Base-by-base conservation (phyloP, 2,888 invertebrate genomes). In the Adelphocoris suturalis region DNA sequence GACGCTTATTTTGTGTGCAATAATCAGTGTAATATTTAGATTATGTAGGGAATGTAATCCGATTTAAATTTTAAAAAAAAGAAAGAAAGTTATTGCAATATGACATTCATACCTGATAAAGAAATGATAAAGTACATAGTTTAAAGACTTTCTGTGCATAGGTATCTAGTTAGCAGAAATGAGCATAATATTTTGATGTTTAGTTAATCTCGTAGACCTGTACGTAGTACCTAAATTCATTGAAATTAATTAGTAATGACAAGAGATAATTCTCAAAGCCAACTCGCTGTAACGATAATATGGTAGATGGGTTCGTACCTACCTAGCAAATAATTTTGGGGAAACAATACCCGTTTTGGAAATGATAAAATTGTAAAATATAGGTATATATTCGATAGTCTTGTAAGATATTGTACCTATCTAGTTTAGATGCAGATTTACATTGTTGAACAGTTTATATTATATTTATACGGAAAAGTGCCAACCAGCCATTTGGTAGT, bases 401-500 rank as follows among this genome's bases (percentile, higher is more conserved):
- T 12, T 23, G 68, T 68, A 68, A 68, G 68, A 68, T 19, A 68
- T 68, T 23, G 68, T 68, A 68, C 23, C 68, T 68, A 68, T 23
- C 23, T 68, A 9, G 23, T 7, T 68, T 19, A 19, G n/a, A 4
- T 68, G 68, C 19, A 23, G 48, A 52, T 82, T 48, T 48, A 23
- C 12, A 82, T 82, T 82, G 82, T 52, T 52, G 46, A 47, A 82
- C 23, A 28, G 80, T 78, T 82, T 82, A 85, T 75, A 19, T 11
- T 90, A 37, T 90, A 89, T 89, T 84, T 85, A 75, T 85, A 89
- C 86, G 91, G 91, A 91, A 91, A 92, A 91, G 91, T 91, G 91
- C 92, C 93, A 93, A 92, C 91, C 93, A 93, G 93, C 93, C 93
- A 93, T 93, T 93, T 93, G 93, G 92, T 92, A 92, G 91, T 92